Evolutionary conservation across 2,797 vertebrate genomes (phyloP), one percentile per base, ranked within the genome.

Genomic region (Anguilla megastoma): DNA sequence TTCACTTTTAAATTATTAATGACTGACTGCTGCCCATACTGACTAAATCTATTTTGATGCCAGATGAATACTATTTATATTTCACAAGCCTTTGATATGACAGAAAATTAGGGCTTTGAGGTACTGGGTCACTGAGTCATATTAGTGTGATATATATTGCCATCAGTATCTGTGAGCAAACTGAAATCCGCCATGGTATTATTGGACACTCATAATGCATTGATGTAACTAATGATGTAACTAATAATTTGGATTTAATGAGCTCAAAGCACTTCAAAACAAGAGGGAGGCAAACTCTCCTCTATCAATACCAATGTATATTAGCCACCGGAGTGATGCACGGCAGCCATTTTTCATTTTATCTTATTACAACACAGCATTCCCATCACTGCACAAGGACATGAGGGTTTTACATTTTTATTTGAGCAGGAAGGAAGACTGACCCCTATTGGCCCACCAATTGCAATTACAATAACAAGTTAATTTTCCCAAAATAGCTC

Each of bases 21-120:
- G 33, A 14, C 76, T 6, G 36, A 80, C 76, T 45, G 36, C 76
- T 45, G 36, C 33, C 24, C 74, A 8, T 79, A 45, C 3, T 41
- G 41, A 79, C 36, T 24, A 80, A 24, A 80, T 80, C 76, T 80
- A 45, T 80, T 80, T 24, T 80, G 16, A 21, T 80, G 41, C 76
- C 36, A 45, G 16, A 45, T 41, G 21, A 41, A 80, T 21, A 80
- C 14, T 80, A 80, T 45, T 14, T 36, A 80, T 80, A 18, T 7
- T 80, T 80, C 18, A 80, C 6, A 45, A 80, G 33, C 76, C 41
- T 41, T 80, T 80, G 76, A 16, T 24, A 80, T 24, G 41, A 45
- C 36, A 76, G 18, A 80, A 80, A 18, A 80, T 80, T 80, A 80
- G 18, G 76, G 76, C 3, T 80, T 24, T 80, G 5, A 45, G 76